A percentile compares a stretch with the other conserved stretches of the same genome.
Evolutionary conservation across 2,888 invertebrate species (phyloP).

Genomic region (Ichneumoninae sp.): DNA sequence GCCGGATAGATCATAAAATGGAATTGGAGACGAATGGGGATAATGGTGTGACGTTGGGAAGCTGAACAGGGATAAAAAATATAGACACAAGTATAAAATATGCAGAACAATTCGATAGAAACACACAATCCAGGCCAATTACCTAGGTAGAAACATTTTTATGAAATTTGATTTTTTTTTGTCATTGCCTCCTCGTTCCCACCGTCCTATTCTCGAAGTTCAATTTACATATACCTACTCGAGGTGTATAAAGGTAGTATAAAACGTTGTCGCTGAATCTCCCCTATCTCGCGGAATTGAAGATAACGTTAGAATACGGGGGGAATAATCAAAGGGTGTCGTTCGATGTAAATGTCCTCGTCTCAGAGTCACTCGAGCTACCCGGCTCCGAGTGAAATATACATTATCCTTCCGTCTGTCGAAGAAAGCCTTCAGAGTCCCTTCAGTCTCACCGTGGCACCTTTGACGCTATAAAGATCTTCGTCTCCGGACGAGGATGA

Average conservation of each 20-base stretch:
- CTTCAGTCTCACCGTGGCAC: constrained; percentile 20
- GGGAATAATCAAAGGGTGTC: constrained; percentile 42
- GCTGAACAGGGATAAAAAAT: background rate
- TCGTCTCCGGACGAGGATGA: constrained; percentile 19
- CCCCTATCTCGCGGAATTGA: background rate
- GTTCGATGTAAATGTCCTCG: constrained; percentile 45
- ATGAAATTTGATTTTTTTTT: background rate
- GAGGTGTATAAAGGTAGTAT: constrained; percentile 11
- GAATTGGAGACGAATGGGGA: background rate
- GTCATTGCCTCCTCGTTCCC: background rate
- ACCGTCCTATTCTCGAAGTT: background rate
- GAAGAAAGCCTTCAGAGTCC: constrained; percentile 27
- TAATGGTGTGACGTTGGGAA: background rate
- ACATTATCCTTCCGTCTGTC: constrained; percentile 42
- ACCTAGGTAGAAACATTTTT: background rate
- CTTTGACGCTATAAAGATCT: constrained; percentile 38
- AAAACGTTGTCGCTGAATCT: constrained; percentile 8
- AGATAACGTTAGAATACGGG: constrained; percentile 21
- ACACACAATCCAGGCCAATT: background rate
- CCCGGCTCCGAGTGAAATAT: constrained; percentile 36
- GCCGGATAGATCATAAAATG: too few relatives aligned
- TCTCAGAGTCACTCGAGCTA: background rate
- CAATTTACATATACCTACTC: background rate
- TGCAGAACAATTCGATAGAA: background rate
- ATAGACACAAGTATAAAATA: background rate